Conservation (phyloP, 2,113 vertebrate genomes). For the Macquaria australasica region DNA sequence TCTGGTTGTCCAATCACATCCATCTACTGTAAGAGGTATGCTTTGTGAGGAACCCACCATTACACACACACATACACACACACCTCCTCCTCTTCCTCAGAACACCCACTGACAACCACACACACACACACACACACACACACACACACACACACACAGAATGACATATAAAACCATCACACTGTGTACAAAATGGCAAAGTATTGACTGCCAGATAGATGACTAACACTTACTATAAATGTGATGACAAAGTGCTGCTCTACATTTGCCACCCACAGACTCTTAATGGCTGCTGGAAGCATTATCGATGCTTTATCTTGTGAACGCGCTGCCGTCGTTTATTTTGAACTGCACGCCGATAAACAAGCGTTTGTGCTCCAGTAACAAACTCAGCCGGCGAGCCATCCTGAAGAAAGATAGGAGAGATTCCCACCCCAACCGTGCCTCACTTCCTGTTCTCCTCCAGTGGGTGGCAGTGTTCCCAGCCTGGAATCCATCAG, state of each 20-base stretch:
- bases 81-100: neutral
- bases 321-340: neutral
- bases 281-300: slow-evolving; percentile 31
- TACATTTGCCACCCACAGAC: slow-evolving; percentile 40
- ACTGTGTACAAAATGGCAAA: slow-evolving; percentile 20
- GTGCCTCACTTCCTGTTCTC: slow-evolving; percentile 44
- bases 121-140: slow-evolving; percentile 2
- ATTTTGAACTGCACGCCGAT: neutral
- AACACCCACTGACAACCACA: neutral
- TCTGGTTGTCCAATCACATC: slow-evolving; percentile 27
- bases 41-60: neutral
- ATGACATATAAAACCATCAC: slow-evolving; percentile 10
- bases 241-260: slow-evolving; percentile 31
- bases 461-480: slow-evolving; percentile 75
- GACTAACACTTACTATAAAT: slow-evolving; percentile 32
- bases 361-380: neutral
- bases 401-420: slow-evolving; percentile 1
- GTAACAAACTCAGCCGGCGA: neutral
- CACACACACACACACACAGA: neutral
- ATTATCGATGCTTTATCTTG: neutral
- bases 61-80: neutral
- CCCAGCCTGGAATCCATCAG: slow-evolving; percentile 29
- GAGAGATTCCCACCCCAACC: neutral
- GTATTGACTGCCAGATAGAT: slow-evolving; percentile 33
- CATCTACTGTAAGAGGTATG: slow-evolving; percentile 1